Conservation (phyloP, 2,113 vertebrate genomes). For the Chunga burmeisteri region DNA sequence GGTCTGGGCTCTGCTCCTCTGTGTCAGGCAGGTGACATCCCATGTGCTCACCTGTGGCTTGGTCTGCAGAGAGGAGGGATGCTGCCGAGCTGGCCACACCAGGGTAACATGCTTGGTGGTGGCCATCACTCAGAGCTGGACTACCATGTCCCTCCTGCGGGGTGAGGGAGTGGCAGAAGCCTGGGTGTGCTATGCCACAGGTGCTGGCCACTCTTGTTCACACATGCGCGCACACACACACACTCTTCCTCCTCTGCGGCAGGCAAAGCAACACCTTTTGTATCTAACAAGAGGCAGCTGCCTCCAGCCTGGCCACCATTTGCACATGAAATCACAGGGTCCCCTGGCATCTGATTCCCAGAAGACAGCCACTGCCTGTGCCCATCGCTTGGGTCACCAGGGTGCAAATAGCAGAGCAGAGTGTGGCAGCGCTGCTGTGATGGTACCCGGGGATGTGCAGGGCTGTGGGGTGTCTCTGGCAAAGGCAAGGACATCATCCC, state of each 20-base stretch:
- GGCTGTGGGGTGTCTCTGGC: neutral
- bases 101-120: neutral
- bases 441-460: neutral
- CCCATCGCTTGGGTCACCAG: neutral
- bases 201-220: neutral
- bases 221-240: neutral
- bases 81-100: neutral
- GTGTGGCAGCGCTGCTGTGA: neutral
- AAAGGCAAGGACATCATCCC: neutral
- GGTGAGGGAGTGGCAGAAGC: neutral
- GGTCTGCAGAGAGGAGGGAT: neutral
- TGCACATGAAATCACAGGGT: neutral
- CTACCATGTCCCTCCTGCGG: neutral
- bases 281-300: neutral
- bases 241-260: neutral
- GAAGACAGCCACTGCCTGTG: neutral
- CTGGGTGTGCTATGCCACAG: accelerated
- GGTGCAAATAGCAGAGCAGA: neutral
- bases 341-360: neutral
- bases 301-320: neutral
- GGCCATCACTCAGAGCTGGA: neutral
- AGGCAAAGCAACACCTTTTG: neutral
- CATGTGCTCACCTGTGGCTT: neutral
- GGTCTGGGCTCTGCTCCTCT: neutral
- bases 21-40: neutral